Evolutionary conservation across 2,113 vertebrate species (phyloP), one percentile per base, ranked within the genome.

Genomic region (Rhadina sibilatrix): DNA sequence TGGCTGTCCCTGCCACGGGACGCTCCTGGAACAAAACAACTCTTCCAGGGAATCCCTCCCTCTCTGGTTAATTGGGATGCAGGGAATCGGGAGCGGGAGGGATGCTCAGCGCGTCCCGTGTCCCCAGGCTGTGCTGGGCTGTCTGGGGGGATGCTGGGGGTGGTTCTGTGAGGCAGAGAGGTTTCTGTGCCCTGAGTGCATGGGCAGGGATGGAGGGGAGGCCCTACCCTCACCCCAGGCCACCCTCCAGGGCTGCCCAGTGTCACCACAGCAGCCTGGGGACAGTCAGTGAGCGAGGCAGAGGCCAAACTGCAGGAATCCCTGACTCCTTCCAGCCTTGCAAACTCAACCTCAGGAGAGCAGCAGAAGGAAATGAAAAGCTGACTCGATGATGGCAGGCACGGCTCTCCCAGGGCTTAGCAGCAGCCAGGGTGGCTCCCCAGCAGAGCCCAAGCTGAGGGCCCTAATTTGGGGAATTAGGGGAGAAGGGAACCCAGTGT

Each of bases 251-350:
- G 38, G 24, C 33, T 44, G 18, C 47, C 65, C 76, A 18, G 37
- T 30, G 56, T 37, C 74, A 33, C 35, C 53, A 4, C 28, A 3
- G 2, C 25, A 8, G 33, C 6, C 0, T 13, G 65, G 84, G 44
- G 63, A 52, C 82, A 24, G 25, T 2, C 3, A 4, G 25, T 0
- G 17, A 20, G 76, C 0, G 3, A 69, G 84, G 47, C 37, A 4
- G 14, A 66, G 50, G 25, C 30, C 5, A 65, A 65, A 19, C 59
- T 16, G 79, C 53, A 15, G 59, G 16, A 22, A 7, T 4, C 16
- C 0, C n/a, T 3, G 6, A 0, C 35, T 56, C 1, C 20, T 72
- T 27, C 71, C 83, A 90, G 63, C 15, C 75, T 46, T n/a, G 63
- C 37, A 53, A 44, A 27, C 42, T 23, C 77, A 30, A 1, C 56